phyloP scores from a whole-genome alignment of 2,888 invertebrate genomes.

The Trichopoda pennipes region DNA sequence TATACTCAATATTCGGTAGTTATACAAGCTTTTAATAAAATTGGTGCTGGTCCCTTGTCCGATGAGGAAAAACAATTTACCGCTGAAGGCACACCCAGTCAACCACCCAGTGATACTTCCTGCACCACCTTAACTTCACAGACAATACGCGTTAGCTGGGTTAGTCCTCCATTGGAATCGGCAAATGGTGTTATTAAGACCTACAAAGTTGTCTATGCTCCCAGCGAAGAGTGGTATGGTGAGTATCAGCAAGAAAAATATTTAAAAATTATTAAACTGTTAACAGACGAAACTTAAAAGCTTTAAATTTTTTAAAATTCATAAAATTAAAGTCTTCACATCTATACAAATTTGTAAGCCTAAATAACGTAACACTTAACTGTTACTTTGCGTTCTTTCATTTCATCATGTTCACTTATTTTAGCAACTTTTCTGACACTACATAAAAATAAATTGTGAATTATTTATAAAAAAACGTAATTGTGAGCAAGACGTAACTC shows the following conservation, averaged over 20 bases:
- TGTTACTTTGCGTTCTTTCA: no score
- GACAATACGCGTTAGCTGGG: conserved; percentile 96
- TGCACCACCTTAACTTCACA: conserved; percentile 96
- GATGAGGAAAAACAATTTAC: conserved; percentile 95
- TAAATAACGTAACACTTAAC: no score
- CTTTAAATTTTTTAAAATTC: no score
- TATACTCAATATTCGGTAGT: conserved; percentile 98
- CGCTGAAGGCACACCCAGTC: conserved; percentile 95
- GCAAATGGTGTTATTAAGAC: conserved; percentile 98
- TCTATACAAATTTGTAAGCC: no score
- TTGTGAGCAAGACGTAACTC: no score
- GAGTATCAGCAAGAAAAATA: conserved; percentile 81
- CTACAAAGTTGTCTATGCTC: conserved; percentile 96
- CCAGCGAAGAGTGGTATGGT: conserved; percentile 96
- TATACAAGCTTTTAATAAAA: conserved; percentile 96
- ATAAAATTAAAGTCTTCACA: no score
- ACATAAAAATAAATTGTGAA: no score
- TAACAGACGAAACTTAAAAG: no score
- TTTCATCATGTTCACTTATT: no score
- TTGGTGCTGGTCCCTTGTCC: conserved; percentile 95
- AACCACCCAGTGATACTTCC: conserved; percentile 94
- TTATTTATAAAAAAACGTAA: no score
- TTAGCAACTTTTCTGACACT: no score
- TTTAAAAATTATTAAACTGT: background rate
- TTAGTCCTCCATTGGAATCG: conserved; percentile 93